These are phyloP conservation scores for Grantiella picta DNA, from an alignment of 2,113 vertebrate genomes.

Conservation along the genomic window DNA sequence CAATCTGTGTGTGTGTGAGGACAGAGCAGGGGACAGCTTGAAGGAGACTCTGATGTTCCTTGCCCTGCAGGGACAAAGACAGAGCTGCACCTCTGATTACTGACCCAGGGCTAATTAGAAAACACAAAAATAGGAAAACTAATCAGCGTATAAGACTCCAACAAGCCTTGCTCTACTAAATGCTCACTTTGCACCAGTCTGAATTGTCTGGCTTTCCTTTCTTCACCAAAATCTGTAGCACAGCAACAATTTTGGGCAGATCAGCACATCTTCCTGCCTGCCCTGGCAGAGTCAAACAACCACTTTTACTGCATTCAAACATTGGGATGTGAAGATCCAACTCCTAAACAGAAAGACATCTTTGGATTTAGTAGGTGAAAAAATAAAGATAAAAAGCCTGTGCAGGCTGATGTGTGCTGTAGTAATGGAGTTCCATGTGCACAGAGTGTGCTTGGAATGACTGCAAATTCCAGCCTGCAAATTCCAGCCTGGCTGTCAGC, in stretches of 20 bases:
- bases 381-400: not conserved
- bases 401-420: not conserved
- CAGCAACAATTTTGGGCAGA: not conserved
- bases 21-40: not conserved
- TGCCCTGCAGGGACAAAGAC: not conserved
- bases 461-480: not conserved
- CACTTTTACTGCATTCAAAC: not conserved
- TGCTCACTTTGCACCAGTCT: not conserved
- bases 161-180: not conserved
- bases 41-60: not conserved
- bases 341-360: not conserved
- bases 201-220: not conserved
- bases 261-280: not conserved
- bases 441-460: accelerated
- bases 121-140: not conserved
- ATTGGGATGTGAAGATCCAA: not conserved
- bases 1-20: not conserved
- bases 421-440: not conserved
- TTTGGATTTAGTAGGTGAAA: not conserved
- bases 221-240: not conserved
- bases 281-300: accelerated
- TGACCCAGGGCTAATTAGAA: not conserved
- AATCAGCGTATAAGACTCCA: not conserved
- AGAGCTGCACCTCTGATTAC: not conserved
- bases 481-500: not conserved